phyloP scores from a whole-genome alignment of 2,797 vertebrate species.

The Psittacula derbiana region DNA sequence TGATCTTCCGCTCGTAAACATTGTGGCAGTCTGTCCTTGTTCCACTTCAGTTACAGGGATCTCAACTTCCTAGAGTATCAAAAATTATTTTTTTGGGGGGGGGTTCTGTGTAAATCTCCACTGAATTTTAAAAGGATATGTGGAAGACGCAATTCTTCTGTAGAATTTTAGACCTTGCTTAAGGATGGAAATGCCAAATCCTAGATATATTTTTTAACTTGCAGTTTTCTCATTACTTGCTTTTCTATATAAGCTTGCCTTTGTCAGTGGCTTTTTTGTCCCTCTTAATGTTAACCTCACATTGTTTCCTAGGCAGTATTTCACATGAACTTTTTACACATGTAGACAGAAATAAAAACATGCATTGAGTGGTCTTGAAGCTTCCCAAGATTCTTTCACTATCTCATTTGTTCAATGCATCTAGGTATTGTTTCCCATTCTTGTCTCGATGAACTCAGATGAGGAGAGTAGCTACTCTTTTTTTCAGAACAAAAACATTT shows the following conservation, averaged over 20 bases:
- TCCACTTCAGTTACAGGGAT: not conserved
- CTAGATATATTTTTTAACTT: not conserved
- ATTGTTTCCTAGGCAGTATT: not conserved
- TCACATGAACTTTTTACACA: not conserved
- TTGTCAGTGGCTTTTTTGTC: not conserved
- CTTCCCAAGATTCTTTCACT: not conserved
- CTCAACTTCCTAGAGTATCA: not conserved
- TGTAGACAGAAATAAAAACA: not conserved
- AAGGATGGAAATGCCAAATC: not conserved
- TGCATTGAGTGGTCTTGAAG: not conserved
- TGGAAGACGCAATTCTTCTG: not conserved
- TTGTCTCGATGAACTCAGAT: not conserved
- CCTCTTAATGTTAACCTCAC: not conserved
- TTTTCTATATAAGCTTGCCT: not conserved
- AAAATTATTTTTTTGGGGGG: not conserved
- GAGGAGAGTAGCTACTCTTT: not conserved
- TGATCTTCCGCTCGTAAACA: not conserved
- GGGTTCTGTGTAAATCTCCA: not conserved
- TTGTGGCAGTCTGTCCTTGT: not conserved
- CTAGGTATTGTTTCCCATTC: not conserved
- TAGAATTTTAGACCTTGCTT: not conserved
- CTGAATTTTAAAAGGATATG: not conserved
- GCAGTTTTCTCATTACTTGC: not conserved
- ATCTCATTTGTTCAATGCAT: not conserved
- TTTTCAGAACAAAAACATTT: not conserved